phyloP scores from a whole-genome alignment of 2,888 invertebrate genomes.

The Agonopterix subpropinquella region DNA sequence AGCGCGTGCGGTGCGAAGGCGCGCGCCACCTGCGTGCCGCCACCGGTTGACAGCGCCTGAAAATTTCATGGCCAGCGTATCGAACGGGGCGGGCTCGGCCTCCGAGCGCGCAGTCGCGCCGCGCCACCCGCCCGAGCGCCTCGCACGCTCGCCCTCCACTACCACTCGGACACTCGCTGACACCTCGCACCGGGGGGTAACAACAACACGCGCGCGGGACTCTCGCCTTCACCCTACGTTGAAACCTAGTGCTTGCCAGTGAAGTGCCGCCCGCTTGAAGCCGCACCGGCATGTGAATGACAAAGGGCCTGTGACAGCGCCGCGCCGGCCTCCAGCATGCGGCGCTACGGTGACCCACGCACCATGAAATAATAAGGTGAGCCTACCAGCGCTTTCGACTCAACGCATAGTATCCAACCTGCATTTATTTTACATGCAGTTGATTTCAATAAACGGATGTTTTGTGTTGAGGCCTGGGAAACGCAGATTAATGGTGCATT shows the following conservation, averaged over 20 bases:
- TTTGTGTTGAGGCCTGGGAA: too few relatives aligned
- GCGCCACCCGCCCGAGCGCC: conserved; percentile 40
- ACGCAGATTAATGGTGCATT: too few relatives aligned
- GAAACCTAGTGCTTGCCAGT: conserved; percentile 33
- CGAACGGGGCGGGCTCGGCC: conserved; percentile 51
- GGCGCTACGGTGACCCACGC: conserved; percentile 40
- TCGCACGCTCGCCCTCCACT: conserved; percentile 28
- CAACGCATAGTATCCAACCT: too few relatives aligned
- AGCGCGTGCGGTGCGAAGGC: conserved; percentile 16
- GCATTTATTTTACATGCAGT: too few relatives aligned
- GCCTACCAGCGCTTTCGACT: conserved; percentile 9
- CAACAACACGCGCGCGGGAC: conserved; percentile 2
- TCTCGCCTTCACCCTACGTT: conserved; percentile 18
- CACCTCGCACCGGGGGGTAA: conserved; percentile 13
- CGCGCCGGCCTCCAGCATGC: conserved; percentile 47
- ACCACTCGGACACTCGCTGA: conserved; percentile 27
- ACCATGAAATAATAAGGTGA: conserved; percentile 72
- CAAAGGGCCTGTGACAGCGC: conserved; percentile 37
- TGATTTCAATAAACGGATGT: too few relatives aligned
- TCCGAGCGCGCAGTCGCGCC: conserved; percentile 56
- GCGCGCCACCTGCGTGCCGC: conserved; percentile 33
- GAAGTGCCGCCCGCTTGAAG: conserved; percentile 31
- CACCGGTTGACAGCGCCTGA: conserved; percentile 70
- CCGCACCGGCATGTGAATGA: conserved; percentile 43
- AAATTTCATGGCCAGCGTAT: conserved; percentile 74